Percentiles rank a stretch among this genome's conserved stretches.
Evolutionary conservation across 1,140 invertebrate species (phyloP).

Genomic region (Pectinophora gossypiella): DNA sequence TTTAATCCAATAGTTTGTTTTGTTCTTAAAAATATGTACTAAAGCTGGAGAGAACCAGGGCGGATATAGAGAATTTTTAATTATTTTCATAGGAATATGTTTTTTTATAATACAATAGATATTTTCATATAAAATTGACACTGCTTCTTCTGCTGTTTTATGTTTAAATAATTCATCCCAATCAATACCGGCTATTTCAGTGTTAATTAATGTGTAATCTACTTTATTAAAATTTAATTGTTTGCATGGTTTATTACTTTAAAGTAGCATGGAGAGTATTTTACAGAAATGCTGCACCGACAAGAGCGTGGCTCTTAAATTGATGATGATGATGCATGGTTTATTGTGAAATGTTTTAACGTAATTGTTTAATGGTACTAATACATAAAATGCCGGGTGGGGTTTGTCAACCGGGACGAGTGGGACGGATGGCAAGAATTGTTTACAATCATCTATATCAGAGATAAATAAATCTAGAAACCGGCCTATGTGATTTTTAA

Average conservation of each 20-base stretch:
- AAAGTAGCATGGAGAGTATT: too few species aligned
- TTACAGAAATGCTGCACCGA: too few species aligned
- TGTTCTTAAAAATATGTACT: too few species aligned
- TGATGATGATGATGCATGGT: too few species aligned
- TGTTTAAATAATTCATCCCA: too few species aligned
- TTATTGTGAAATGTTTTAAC: constrained; percentile 1
- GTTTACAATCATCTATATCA: constrained; percentile 7
- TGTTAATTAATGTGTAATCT: constrained; percentile 9
- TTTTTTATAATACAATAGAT: constrained; percentile 6
- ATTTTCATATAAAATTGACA: constrained; percentile 10
- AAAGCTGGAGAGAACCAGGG: too few species aligned
- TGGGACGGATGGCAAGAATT: neutral
- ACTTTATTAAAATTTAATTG: constrained; percentile 6
- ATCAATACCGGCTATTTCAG: neutral
- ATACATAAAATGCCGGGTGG: constrained; percentile 9
- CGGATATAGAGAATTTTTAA: constrained; percentile 9
- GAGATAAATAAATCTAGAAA: constrained; percentile 17
- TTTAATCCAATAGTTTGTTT: too few species aligned
- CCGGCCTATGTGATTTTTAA: constrained; percentile 13
- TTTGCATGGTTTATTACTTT: neutral
- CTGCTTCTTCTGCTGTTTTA: neutral
- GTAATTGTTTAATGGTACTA: constrained; percentile 8
- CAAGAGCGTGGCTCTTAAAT: too few species aligned
- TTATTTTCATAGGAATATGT: neutral
- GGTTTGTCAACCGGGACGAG: constrained; percentile 10